Percentiles rank a stretch among this genome's conserved stretches.
These are phyloP conservation scores for Palythoa caribaeorum DNA, from an alignment of 92 coral and sea anemone genomes.

Conservation along the genomic window DNA sequence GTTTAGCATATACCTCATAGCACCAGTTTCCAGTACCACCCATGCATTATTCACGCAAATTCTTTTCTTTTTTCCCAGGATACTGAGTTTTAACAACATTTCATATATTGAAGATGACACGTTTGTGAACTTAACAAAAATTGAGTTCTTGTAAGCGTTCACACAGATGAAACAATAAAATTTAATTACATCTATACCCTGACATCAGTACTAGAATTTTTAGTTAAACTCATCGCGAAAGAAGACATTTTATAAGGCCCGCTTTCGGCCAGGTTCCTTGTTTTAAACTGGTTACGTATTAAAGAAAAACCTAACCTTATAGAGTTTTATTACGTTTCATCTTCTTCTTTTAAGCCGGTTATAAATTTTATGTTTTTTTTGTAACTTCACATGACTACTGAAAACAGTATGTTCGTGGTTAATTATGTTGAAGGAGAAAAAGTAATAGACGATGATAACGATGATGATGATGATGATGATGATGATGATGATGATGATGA, in stretches of 20 bases:
- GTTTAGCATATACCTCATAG: too few species aligned
- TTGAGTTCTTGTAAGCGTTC: constrained; percentile 8
- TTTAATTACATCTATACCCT: background rate
- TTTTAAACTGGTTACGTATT: too few species aligned
- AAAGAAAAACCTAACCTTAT: too few species aligned
- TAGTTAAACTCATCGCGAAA: background rate
- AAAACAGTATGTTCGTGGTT: too few species aligned
- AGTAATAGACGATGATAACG: background rate
- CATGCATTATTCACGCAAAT: background rate
- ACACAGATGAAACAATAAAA: background rate
- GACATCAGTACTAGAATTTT: background rate
- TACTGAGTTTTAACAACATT: constrained; percentile 14
- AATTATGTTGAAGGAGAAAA: background rate
- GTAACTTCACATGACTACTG: too few species aligned
- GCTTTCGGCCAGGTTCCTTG: too few species aligned
- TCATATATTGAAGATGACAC: constrained; percentile 24
- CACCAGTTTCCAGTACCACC: background rate
- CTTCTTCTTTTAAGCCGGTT: too few species aligned
- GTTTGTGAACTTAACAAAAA: background rate
- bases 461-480: background rate
- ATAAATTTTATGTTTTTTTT: too few species aligned
- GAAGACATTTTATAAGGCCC: background rate
- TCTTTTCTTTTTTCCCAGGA: background rate
- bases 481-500: background rate
- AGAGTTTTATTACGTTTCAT: too few species aligned